These are phyloP conservation scores for Paragorgia papillata DNA, from an alignment of 92 coral and sea anemone genomes.

Conservation along the genomic window DNA sequence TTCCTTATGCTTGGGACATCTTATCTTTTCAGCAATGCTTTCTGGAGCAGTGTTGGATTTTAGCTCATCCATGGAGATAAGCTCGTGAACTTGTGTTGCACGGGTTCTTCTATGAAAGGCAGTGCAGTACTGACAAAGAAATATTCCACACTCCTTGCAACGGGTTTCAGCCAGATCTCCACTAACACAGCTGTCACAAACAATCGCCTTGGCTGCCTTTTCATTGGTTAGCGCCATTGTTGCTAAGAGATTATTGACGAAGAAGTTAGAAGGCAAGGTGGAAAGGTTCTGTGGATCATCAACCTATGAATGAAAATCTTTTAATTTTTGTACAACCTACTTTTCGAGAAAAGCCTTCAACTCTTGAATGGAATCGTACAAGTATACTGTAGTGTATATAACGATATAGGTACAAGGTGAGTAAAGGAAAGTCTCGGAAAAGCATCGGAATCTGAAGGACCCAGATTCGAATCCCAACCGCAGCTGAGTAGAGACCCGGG, in stretches of 20 bases:
- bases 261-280: constrained; percentile 64
- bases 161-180: constrained; percentile 14
- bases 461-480: too few species aligned
- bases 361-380: too few species aligned
- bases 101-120: constrained; percentile 26
- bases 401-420: too few species aligned
- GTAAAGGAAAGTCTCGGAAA: too few species aligned
- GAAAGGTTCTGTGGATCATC: constrained; percentile 47
- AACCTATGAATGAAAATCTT: constrained; percentile 43
- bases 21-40: constrained; percentile 54
- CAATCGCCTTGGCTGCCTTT: not conserved
- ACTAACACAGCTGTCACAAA: constrained; percentile 49
- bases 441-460: too few species aligned
- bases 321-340: too few species aligned
- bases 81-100: constrained; percentile 23
- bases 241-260: constrained; percentile 53
- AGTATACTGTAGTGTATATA: too few species aligned
- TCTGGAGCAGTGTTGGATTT: constrained; percentile 41
- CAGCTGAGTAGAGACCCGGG: too few species aligned
- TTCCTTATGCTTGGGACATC: constrained; percentile 66
- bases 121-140: constrained; percentile 43
- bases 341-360: too few species aligned
- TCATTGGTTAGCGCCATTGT: not conserved
- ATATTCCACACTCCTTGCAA: constrained; percentile 42
- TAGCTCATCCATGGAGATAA: constrained; percentile 11